Conservation (phyloP, 37 sponge, comb jelly and placozoan species). For the Mnemiopsis leidyi region DNA sequence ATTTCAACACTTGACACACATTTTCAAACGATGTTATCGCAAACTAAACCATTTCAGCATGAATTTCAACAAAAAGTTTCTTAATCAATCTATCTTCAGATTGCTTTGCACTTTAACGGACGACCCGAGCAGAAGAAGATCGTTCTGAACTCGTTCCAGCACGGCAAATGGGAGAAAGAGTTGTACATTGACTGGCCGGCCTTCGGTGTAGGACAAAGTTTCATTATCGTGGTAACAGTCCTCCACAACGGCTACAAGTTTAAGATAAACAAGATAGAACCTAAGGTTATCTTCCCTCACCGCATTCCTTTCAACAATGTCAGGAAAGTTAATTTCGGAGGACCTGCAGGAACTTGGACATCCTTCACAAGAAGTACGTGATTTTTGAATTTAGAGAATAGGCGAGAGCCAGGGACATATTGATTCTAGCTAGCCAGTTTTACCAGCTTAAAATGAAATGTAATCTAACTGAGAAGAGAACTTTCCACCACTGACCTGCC, state of each 20-base stretch:
- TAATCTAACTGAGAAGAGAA: no score
- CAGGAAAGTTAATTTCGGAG: not conserved
- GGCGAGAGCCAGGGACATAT: not conserved
- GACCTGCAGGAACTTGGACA: constrained; percentile 1
- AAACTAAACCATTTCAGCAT: no score
- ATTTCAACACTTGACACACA: no score
- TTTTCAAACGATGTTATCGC: no score
- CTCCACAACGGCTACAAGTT: constrained; percentile 22
- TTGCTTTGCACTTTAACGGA: constrained; percentile 5
- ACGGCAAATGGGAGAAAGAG: not conserved
- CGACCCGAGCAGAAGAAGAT: not conserved
- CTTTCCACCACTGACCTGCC: no score
- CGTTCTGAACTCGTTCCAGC: not conserved
- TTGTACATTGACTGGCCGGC: not conserved
- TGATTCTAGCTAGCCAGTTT: no score
- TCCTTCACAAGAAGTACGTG: constrained; percentile 14
- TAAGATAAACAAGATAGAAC: not conserved
- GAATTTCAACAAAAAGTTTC: no score
- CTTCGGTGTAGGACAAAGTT: not conserved
- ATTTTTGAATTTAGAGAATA: not conserved
- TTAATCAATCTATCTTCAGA: no score
- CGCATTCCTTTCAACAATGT: not conserved
- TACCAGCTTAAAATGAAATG: no score
- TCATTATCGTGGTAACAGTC: not conserved
- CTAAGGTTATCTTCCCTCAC: not conserved